Percentiles rank a stretch among this genome's conserved stretches.
Evolutionary conservation across 1,140 invertebrate species (phyloP).

Genomic region (Lysiphlebus fabarum): DNA sequence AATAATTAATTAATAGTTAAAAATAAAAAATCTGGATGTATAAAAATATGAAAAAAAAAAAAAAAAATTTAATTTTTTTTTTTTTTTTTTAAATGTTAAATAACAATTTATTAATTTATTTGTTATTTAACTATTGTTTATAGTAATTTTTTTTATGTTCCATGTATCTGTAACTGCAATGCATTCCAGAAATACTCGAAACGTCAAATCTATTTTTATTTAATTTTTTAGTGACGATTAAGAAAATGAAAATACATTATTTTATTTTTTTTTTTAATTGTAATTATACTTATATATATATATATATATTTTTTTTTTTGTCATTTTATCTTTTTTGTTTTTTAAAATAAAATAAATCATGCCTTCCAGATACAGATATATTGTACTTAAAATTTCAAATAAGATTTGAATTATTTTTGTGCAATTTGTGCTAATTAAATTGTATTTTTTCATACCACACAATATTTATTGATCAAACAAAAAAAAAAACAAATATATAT

Average conservation of each 20-base stretch:
- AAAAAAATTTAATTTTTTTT: conserved; percentile 2
- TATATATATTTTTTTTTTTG: background rate
- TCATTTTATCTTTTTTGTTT: conserved; percentile 12
- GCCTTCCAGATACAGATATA: conserved; percentile 43
- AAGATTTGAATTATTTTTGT: conserved; percentile 29
- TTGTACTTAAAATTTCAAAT: conserved; percentile 46
- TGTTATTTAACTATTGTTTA: conserved; percentile 1
- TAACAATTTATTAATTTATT: background rate
- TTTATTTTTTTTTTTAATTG: background rate
- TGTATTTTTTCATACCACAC: conserved; percentile 18
- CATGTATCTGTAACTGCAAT: conserved; percentile 44
- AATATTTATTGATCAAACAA: conserved; percentile 15
- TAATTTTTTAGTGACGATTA: background rate
- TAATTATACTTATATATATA: background rate
- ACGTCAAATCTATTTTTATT: background rate
- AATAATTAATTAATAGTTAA: conserved; percentile 21
- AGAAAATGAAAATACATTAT: background rate
- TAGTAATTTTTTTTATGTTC: conserved; percentile 29
- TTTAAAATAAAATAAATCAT: conserved; percentile 20
- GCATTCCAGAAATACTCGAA: conserved; percentile 24
- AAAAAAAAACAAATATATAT: too few species aligned
- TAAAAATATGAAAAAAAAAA: background rate
- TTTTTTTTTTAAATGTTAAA: conserved; percentile 1
- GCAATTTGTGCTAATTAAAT: background rate
- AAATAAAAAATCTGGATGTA: too few species aligned